These are phyloP conservation scores for Ispidina picta DNA, from an alignment of 2,797 vertebrate species.

Conservation along the genomic window DNA sequence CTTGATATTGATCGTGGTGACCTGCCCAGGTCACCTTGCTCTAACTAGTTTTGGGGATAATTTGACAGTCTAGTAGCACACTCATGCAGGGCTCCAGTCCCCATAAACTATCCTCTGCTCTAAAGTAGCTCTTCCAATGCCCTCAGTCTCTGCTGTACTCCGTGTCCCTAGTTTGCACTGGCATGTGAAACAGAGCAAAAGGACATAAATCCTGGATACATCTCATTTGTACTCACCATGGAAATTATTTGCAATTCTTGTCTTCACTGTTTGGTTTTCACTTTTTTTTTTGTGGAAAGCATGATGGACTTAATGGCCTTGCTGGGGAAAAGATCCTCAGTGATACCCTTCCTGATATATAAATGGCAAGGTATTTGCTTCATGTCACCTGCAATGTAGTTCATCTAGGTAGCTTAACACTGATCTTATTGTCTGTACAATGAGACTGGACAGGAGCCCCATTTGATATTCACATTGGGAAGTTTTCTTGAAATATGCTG, in stretches of 20 bases:
- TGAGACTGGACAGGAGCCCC: background rate
- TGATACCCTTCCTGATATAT: background rate
- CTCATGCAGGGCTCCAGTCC: slow-evolving; percentile 14
- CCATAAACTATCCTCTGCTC: background rate
- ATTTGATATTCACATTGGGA: background rate
- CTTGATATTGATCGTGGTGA: background rate
- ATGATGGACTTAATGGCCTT: background rate
- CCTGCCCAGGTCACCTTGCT: slow-evolving; percentile 55
- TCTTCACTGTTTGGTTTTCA: background rate
- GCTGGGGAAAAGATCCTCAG: background rate
- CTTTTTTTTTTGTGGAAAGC: background rate
- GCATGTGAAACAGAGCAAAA: background rate
- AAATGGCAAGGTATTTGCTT: background rate
- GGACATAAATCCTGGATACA: background rate
- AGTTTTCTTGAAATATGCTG: background rate
- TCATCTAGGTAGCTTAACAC: background rate
- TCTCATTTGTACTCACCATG: background rate
- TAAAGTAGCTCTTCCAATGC: slow-evolving; percentile 49
- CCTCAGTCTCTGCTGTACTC: slow-evolving; percentile 8
- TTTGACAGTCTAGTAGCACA: slow-evolving; percentile 30
- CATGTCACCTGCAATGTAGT: background rate
- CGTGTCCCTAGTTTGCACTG: background rate
- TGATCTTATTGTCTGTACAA: background rate
- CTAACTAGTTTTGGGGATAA: slow-evolving; percentile 16
- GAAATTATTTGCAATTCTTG: background rate